Evolutionary conservation across 2,888 invertebrate genomes (phyloP), one percentile per base, ranked within the genome.

Genomic region (Taphrorychus bicolor): DNA sequence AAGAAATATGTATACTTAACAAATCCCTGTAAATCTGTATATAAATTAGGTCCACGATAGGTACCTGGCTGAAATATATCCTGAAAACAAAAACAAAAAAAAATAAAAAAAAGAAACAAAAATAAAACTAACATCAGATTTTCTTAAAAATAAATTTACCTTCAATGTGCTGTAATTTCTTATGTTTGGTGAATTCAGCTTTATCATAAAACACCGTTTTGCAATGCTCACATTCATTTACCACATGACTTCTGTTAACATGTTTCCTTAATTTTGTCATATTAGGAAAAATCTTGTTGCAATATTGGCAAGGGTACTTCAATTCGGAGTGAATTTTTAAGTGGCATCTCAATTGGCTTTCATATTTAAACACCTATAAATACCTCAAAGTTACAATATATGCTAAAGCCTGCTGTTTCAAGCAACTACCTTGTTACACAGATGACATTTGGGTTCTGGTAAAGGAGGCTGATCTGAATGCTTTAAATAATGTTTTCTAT

Each of bases 241-340:
- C 75, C 24, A 76, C 73, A 66, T 78, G 78, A 9, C 76, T 74
- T 45, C 78, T 71, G 54, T 75, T 76, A 4, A 78, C 72, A 63
- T 78, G 78, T 41, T 76, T 72, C 51, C 77, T 76, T 22, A 78
- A 73, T 48, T 75, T 74, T 40, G 76, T 76, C 71, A 78, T 73
- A 0, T 77, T 69, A 4, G 72, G 70, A 51, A 76, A 77, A 23
- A 78, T 77, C 63, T 76, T 74, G 16, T 73, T 73, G 67, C 78
- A 78, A 68, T 74, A 76, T 64, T 78, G 77, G 66, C 78, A 78
- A 4, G 78, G 78, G 66, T 74, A 78, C 48, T 75, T 68, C 59
- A 78, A 63, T 64, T 78, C 78, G 41, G 70, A 73, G 56, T 78
- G 78, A 3, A 72, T 72, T 41, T 72, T 74, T 23, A 78, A 48